These are phyloP conservation scores for Ochotona curzoniae DNA, from an alignment of 2,113 vertebrate genomes.

Conservation along the genomic window DNA sequence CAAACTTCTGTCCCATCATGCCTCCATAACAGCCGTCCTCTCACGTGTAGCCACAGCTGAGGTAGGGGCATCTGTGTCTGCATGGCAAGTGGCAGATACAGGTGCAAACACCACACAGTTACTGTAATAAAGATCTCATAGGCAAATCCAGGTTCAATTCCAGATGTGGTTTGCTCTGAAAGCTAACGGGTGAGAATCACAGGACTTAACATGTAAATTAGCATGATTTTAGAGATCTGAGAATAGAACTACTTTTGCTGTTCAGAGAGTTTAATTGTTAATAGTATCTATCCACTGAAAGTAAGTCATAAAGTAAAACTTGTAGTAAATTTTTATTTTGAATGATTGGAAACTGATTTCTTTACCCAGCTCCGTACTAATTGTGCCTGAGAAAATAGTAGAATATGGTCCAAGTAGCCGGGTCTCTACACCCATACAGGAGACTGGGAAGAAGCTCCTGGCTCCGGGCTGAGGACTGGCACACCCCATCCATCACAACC, in stretches of 20 bases:
- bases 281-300: not conserved
- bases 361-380: too few species aligned
- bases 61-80: not conserved
- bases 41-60: rapidly evolving
- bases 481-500: too few species aligned
- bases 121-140: not conserved
- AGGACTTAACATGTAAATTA: not conserved
- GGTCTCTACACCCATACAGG: too few species aligned
- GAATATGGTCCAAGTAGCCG: too few species aligned
- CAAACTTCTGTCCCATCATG: too few species aligned
- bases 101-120: rapidly evolving
- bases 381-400: too few species aligned
- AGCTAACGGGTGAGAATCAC: not conserved
- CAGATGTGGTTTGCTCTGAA: not conserved
- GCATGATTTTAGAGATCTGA: not conserved
- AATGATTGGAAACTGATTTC: not conserved
- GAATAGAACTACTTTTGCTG: not conserved
- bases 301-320: not conserved
- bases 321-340: not conserved
- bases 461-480: too few species aligned
- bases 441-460: too few species aligned
- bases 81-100: rapidly evolving
- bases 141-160: not conserved
- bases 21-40: not conserved
- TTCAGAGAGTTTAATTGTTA: constrained; percentile 53